A percentile compares a stretch with the other conserved stretches of the same genome.
These are phyloP conservation scores for Magallana angulata DNA, from an alignment of 1,140 invertebrate species.

Conservation along the genomic window DNA sequence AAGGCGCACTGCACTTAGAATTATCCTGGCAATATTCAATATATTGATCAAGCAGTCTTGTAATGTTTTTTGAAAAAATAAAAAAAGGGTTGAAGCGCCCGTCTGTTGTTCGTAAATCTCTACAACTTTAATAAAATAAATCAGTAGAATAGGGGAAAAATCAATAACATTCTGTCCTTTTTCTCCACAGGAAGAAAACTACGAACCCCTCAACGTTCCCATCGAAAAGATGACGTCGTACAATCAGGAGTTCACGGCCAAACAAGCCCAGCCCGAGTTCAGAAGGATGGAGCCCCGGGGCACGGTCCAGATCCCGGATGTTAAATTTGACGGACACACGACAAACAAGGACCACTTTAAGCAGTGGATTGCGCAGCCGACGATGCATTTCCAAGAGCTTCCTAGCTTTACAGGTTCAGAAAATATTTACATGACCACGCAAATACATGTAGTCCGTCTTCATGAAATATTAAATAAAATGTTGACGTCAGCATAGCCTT, in stretches of 20 bases:
- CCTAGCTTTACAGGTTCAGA: slow-evolving; percentile 74
- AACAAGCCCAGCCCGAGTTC: slow-evolving; percentile 60
- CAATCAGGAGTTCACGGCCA: slow-evolving; percentile 68
- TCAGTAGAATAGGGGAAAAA: no score
- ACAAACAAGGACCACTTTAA: slow-evolving; percentile 75
- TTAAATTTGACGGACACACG: slow-evolving; percentile 73
- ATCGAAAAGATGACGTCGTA: slow-evolving; percentile 68
- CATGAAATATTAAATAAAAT: background rate
- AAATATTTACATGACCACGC: background rate
- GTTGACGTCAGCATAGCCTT: background rate
- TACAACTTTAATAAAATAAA: no score
- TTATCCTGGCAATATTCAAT: no score
- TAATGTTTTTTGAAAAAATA: no score
- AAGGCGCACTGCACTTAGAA: no score
- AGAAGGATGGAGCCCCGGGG: slow-evolving; percentile 56
- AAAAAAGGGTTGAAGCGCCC: no score
- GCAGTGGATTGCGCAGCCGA: slow-evolving; percentile 72
- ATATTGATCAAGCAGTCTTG: no score
- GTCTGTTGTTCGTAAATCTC: no score
- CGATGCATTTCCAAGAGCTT: slow-evolving; percentile 72
- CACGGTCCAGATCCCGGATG: slow-evolving; percentile 55
- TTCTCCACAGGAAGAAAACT: slow-evolving; percentile 64
- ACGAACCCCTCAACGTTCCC: slow-evolving; percentile 63
- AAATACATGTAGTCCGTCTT: no score
- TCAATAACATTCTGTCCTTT: no score